Conservation (phyloP, 2,797 vertebrate genomes). For the Chromobotia macracanthus region DNA sequence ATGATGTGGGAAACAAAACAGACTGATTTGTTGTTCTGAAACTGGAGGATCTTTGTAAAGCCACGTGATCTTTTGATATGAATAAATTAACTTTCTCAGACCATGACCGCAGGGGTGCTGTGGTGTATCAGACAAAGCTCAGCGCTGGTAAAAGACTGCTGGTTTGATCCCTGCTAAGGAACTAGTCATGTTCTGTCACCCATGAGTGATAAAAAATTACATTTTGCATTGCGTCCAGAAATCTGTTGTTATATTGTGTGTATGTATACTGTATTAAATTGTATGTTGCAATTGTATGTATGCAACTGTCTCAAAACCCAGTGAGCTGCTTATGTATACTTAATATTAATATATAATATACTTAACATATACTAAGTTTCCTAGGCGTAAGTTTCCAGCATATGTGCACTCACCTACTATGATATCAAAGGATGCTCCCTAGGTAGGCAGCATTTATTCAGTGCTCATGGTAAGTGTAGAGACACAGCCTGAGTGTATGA, state of each 20-base stretch:
- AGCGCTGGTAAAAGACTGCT: neutral
- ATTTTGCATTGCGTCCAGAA: neutral
- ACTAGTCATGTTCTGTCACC: neutral
- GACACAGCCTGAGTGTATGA: neutral
- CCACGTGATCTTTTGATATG: constrained; percentile 65
- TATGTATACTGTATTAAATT: too few species aligned
- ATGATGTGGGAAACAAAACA: constrained; percentile 78
- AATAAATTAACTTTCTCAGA: constrained; percentile 65
- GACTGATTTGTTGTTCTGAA: constrained; percentile 72
- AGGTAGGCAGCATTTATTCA: neutral
- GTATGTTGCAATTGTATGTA: too few species aligned
- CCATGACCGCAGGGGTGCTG: constrained; percentile 2
- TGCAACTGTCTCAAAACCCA: neutral
- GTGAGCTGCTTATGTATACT: neutral
- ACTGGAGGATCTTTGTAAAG: constrained; percentile 56
- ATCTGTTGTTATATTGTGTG: neutral
- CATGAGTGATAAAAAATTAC: too few species aligned
- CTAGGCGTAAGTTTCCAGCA: too few species aligned
- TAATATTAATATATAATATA: too few species aligned
- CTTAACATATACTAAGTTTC: too few species aligned
- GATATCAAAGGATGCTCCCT: neutral
- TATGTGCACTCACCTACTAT: too few species aligned
- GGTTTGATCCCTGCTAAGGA: neutral
- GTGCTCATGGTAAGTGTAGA: neutral
- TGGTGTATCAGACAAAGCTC: neutral